Evolutionary conservation across 2,113 vertebrate genomes (phyloP).

Genomic region (Aptenodytes patagonicus): DNA sequence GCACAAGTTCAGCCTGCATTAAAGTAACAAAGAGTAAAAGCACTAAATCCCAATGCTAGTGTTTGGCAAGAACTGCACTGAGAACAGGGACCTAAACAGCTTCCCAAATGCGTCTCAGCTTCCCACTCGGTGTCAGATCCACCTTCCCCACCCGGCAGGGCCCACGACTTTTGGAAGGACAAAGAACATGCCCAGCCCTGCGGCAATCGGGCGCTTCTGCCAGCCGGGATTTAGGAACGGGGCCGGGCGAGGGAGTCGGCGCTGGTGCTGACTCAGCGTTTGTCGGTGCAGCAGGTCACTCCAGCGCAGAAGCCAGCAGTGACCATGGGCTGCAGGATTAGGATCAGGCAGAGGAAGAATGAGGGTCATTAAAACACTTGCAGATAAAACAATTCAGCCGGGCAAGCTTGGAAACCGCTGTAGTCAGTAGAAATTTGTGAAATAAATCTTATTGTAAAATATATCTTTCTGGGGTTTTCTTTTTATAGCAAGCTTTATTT

Average conservation of each 20-base stretch:
- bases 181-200: neutral
- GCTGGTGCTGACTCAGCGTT: neutral
- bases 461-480: neutral
- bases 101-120: neutral
- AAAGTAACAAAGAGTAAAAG: neutral
- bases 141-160: neutral
- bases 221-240: neutral
- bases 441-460: slow-evolving; percentile 12
- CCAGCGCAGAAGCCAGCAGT: neutral
- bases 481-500: slow-evolving; percentile 37
- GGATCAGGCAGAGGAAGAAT: neutral
- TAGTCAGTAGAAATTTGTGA: slow-evolving; percentile 15
- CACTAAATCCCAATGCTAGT: neutral
- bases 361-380: slow-evolving; percentile 10
- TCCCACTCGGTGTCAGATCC: neutral
- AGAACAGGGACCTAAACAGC: neutral
- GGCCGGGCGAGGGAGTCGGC: neutral
- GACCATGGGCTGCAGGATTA: neutral
- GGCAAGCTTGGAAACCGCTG: neutral
- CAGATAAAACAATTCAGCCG: neutral
- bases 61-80: neutral
- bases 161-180: neutral
- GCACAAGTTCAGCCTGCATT: neutral
- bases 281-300: neutral
- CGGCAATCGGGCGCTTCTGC: neutral